Evolutionary conservation across 2,888 invertebrate genomes (phyloP).

Genomic region (Papilio elwesi): DNA sequence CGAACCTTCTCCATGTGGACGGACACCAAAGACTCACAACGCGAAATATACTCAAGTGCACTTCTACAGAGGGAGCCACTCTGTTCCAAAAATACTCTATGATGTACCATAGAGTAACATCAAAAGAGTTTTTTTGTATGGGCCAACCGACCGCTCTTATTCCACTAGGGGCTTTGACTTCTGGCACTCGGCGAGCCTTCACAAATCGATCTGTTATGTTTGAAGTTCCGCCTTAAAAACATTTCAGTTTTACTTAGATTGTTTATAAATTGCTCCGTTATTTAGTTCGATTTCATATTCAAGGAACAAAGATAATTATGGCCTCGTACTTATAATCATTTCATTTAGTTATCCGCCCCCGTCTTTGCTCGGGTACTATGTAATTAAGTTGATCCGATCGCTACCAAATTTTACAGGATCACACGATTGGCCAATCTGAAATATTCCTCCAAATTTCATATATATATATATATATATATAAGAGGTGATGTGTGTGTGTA

Average conservation of each 20-base stretch:
- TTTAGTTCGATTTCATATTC: background rate
- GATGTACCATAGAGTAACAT: slow-evolving; percentile 51
- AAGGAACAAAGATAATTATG: no score
- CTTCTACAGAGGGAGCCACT: slow-evolving; percentile 51
- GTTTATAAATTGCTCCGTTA: background rate
- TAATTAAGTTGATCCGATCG: no score
- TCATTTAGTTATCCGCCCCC: no score
- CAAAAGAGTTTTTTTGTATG: slow-evolving; percentile 50
- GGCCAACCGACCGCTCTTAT: slow-evolving; percentile 40
- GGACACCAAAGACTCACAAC: slow-evolving; percentile 52
- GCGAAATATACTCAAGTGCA: slow-evolving; percentile 48
- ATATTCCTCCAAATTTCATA: no score
- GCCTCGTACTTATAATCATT: no score
- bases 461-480: no score
- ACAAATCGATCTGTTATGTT: slow-evolving; percentile 43
- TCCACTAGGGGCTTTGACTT: slow-evolving; percentile 44
- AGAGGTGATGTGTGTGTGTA: no score
- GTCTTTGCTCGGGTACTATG: no score
- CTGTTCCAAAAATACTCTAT: slow-evolving; percentile 55
- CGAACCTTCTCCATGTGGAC: slow-evolving; percentile 43
- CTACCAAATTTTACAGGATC: no score
- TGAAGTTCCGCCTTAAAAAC: slow-evolving; percentile 40
- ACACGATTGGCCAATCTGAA: no score
- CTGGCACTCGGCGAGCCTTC: slow-evolving; percentile 23
- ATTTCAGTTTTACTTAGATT: slow-evolving; percentile 15